Conservation (phyloP, 2,888 invertebrate genomes). For the Tethea ocularis region DNA sequence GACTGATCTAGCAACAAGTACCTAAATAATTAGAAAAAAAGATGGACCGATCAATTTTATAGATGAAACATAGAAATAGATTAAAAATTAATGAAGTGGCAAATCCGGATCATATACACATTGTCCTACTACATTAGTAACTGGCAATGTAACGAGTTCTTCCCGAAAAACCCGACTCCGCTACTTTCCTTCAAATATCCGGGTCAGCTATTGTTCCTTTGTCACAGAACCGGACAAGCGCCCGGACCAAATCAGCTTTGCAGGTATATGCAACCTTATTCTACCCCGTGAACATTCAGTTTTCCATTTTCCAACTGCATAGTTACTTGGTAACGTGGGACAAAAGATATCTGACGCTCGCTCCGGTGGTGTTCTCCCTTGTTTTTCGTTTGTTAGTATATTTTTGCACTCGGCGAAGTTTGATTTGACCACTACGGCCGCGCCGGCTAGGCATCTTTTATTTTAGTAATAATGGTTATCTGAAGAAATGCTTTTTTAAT, state of each 20-base stretch:
- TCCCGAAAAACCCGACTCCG: conserved; percentile 57
- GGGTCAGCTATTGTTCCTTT: conserved; percentile 76
- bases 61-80: neutral
- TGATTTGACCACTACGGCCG: conserved; percentile 44
- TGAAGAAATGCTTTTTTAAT: no score
- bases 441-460: conserved; percentile 38
- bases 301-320: conserved; percentile 27
- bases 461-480: conserved; percentile 47
- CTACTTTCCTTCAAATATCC: conserved; percentile 71
- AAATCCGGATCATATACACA: conserved; percentile 7
- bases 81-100: neutral
- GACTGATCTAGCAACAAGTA: no score
- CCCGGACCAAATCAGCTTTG: conserved; percentile 55
- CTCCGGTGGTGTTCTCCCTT: conserved; percentile 48
- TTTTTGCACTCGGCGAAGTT: conserved; percentile 35
- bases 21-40: no score
- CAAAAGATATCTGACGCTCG: conserved; percentile 63
- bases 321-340: conserved; percentile 38
- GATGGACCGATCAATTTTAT: neutral
- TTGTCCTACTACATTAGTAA: conserved; percentile 16
- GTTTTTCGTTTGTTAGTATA: conserved; percentile 55
- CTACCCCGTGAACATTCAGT: conserved; percentile 28
- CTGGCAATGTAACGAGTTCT: conserved; percentile 32
- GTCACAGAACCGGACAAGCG: conserved; percentile 65
- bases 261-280: conserved; percentile 23